These are phyloP conservation scores for Alces alces DNA, from an alignment of 2,113 vertebrate species.

Conservation along the genomic window DNA sequence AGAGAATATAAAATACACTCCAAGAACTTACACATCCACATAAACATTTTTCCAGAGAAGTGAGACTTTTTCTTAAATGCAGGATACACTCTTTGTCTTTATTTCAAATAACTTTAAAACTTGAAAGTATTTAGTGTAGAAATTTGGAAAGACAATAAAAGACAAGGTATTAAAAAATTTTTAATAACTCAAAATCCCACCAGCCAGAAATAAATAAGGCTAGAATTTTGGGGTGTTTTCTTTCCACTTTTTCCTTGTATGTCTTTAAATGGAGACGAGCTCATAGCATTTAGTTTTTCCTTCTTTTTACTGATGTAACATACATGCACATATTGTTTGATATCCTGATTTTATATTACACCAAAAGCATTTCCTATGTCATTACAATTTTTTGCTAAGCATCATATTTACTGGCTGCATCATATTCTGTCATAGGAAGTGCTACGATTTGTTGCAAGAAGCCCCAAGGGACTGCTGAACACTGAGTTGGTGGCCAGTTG, in stretches of 20 bases:
- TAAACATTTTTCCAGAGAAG: not conserved
- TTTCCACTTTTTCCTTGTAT: not conserved
- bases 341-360: not conserved
- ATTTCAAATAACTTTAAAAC: not conserved
- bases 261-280: not conserved
- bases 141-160: not conserved
- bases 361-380: not conserved
- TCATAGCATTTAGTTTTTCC: too few relatives aligned
- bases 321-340: accelerated
- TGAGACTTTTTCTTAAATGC: not conserved
- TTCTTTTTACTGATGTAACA: not conserved
- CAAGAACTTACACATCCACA: accelerated
- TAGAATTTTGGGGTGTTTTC: not conserved
- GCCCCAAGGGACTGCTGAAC: not conserved
- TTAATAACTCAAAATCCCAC: not conserved
- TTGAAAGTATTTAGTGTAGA: not conserved
- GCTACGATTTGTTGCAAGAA: accelerated
- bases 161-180: not conserved
- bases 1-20: not conserved
- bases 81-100: accelerated
- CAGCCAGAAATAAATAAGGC: not conserved
- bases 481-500: accelerated
- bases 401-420: not conserved
- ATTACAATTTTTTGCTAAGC: not conserved
- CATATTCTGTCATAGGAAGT: accelerated